These are phyloP conservation scores for Xestobium rufovillosum DNA, from an alignment of 2,888 invertebrate species.

Conservation along the genomic window DNA sequence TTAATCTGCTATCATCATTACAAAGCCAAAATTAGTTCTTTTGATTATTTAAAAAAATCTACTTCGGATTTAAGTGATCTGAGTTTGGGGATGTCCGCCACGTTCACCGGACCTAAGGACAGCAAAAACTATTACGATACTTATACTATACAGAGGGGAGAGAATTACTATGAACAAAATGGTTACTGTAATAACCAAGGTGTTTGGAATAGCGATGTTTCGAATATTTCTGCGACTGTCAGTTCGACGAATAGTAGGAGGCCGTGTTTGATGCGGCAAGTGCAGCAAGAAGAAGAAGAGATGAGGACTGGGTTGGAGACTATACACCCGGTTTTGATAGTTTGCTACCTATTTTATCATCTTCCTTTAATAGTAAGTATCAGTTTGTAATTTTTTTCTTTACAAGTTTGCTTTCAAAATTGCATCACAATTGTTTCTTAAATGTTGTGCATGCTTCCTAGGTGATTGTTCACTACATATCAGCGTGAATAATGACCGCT, in stretches of 20 bases:
- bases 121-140: slow-evolving; percentile 36
- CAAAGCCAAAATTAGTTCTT: slow-evolving; percentile 30
- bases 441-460: too few relatives aligned
- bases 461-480: too few relatives aligned
- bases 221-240: slow-evolving; percentile 47
- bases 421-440: too few relatives aligned
- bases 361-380: slow-evolving; percentile 53
- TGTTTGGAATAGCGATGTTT: slow-evolving; percentile 42
- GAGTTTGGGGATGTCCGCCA: slow-evolving; percentile 29
- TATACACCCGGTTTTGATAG: slow-evolving; percentile 47
- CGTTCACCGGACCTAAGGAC: slow-evolving; percentile 26
- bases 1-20: slow-evolving; percentile 37
- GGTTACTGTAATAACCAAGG: slow-evolving; percentile 20
- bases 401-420: too few relatives aligned
- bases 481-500: too few relatives aligned
- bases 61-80: slow-evolving; percentile 40
- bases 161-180: slow-evolving; percentile 10
- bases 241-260: slow-evolving; percentile 49
- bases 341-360: slow-evolving; percentile 53
- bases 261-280: slow-evolving; percentile 43
- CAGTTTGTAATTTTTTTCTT: too few relatives aligned
- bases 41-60: slow-evolving; percentile 40
- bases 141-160: slow-evolving; percentile 32
- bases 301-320: slow-evolving; percentile 43
- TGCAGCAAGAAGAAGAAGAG: slow-evolving; percentile 27